These are phyloP conservation scores for Neotoxoptera formosana DNA, from an alignment of 1,140 invertebrate genomes.

Conservation along the genomic window DNA sequence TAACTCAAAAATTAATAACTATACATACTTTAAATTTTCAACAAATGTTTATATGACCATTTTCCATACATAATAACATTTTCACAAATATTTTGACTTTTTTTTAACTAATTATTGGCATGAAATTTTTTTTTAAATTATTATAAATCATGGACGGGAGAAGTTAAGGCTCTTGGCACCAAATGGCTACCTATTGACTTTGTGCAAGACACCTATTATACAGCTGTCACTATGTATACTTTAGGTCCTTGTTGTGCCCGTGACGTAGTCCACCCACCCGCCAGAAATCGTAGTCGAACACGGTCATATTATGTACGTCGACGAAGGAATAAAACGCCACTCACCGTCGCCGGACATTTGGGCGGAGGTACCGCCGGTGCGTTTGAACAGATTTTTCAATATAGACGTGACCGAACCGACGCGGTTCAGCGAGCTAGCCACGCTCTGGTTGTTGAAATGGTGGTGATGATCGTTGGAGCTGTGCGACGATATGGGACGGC, in stretches of 20 bases:
- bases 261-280: not conserved
- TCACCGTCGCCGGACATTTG: not conserved
- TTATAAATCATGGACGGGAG: too few species aligned
- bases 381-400: slow-evolving; percentile 49
- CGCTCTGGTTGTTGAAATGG: slow-evolving; percentile 35
- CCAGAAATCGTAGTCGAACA: too few species aligned
- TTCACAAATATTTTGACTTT: too few species aligned
- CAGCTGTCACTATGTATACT: not conserved
- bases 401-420: slow-evolving; percentile 78
- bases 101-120: too few species aligned
- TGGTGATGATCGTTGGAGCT: slow-evolving; percentile 60
- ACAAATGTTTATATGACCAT: too few species aligned
- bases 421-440: slow-evolving; percentile 67
- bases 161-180: not conserved
- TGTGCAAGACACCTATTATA: too few species aligned
- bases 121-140: too few species aligned
- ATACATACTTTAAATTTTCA: too few species aligned
- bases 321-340: not conserved
- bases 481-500: slow-evolving; percentile 63
- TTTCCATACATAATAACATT: too few species aligned
- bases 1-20: too few species aligned
- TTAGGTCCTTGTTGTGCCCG: not conserved
- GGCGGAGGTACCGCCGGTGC: not conserved
- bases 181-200: not conserved
- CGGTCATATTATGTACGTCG: too few species aligned